phyloP scores from a whole-genome alignment of 1,140 invertebrate genomes.

The Diorhabda sublineata region DNA sequence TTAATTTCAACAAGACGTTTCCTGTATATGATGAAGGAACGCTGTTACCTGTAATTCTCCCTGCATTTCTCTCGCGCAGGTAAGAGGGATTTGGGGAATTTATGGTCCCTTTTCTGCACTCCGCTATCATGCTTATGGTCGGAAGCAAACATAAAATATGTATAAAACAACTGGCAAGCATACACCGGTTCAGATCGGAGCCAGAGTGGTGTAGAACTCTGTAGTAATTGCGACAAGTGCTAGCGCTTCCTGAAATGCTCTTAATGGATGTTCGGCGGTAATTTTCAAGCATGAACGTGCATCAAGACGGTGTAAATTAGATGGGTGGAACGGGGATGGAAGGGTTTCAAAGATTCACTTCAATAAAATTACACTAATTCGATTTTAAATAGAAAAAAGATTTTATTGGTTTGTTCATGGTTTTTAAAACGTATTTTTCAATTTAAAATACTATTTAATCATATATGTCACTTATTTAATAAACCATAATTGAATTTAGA shows the following conservation, averaged over 20 bases:
- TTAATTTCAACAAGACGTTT: no score
- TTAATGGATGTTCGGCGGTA: conserved; percentile 8
- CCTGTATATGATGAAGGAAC: no score
- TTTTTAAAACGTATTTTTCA: no score
- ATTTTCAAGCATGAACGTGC: conserved; percentile 5
- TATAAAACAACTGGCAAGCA: conserved; percentile 6
- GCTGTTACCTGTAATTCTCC: not conserved
- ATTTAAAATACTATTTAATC: no score
- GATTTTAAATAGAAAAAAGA: no score
- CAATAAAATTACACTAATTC: no score
- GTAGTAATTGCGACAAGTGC: conserved; percentile 11
- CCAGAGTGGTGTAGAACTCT: conserved; percentile 8
- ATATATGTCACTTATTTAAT: no score
- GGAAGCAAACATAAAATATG: conserved; percentile 12
- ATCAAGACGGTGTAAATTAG: not conserved
- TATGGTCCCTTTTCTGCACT: not conserved
- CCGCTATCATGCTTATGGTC: conserved; percentile 2
- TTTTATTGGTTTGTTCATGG: no score
- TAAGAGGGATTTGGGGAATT: conserved; percentile 1
- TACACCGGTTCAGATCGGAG: conserved; percentile 5
- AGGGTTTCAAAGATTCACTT: no score
- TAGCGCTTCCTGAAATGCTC: conserved; percentile 10
- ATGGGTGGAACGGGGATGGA: not conserved
- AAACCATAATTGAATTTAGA: no score
- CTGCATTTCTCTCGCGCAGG: not conserved